Evolutionary conservation across 1,140 invertebrate species (phyloP).

Genomic region (Sogatella furcifera): DNA sequence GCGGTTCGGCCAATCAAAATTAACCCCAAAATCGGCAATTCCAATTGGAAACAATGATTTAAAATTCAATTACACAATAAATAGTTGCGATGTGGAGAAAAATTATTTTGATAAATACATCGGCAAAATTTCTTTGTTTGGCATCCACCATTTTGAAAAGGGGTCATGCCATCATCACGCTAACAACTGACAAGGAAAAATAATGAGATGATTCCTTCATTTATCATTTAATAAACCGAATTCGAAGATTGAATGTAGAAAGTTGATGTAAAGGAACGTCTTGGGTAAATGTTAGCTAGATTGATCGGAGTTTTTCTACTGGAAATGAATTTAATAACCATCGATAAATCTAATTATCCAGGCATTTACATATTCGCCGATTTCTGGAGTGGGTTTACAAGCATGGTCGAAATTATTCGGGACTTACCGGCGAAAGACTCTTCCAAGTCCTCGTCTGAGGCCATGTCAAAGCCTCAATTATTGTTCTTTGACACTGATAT

Average conservation of each 20-base stretch:
- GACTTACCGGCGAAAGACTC: constrained; percentile 64
- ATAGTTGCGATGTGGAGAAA: background rate
- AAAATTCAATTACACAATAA: constrained; percentile 3
- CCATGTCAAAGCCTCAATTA: constrained; percentile 37
- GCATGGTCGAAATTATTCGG: constrained; percentile 5
- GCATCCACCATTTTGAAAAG: constrained; percentile 59
- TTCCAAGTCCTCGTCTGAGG: constrained; percentile 65
- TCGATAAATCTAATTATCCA: background rate
- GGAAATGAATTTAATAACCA: background rate
- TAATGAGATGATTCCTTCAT: constrained; percentile 31
- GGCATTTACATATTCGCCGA: constrained; percentile 7
- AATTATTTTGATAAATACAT: background rate
- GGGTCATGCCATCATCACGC: constrained; percentile 34
- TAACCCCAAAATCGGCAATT: background rate
- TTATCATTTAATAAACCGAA: constrained; percentile 6
- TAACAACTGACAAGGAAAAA: constrained; percentile 39
- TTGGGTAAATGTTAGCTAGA: background rate
- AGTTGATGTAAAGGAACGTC: background rate
- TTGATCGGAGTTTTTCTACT: background rate
- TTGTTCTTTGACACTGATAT: background rate
- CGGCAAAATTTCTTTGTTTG: constrained; percentile 42
- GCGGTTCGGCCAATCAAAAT: background rate
- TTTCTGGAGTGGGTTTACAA: constrained; percentile 7
- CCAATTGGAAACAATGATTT: background rate
- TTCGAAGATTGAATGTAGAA: background rate